Evolutionary conservation across 2,888 invertebrate genomes (phyloP).

Genomic region (Creontiades dilutus): DNA sequence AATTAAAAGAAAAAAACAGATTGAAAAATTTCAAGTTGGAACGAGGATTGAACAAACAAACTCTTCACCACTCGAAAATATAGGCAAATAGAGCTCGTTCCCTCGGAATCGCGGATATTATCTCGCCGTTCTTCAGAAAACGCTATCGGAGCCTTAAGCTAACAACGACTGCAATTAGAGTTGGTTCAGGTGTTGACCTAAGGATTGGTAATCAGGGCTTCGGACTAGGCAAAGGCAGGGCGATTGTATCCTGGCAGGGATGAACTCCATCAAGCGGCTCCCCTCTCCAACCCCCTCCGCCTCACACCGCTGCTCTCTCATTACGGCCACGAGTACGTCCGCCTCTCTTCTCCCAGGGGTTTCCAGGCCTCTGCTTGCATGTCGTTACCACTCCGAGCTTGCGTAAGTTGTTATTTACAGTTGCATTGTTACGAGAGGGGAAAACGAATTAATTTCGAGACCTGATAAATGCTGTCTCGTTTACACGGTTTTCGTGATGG

Average conservation of each 20-base stretch:
- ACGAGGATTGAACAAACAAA: not conserved
- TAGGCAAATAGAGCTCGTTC: not conserved
- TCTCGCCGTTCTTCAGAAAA: constrained; percentile 20
- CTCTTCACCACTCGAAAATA: not conserved
- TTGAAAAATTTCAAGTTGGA: not conserved
- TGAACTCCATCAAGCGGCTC: constrained; percentile 24
- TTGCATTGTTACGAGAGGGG: no score
- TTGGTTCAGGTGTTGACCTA: constrained; percentile 54
- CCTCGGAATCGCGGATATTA: not conserved
- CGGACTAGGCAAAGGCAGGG: constrained; percentile 1
- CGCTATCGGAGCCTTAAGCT: constrained; percentile 25
- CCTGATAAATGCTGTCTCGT: no score
- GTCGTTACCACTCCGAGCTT: not conserved
- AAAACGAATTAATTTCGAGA: not conserved
- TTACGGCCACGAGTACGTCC: constrained; percentile 30
- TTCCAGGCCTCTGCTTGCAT: not conserved
- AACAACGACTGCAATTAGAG: constrained; percentile 55
- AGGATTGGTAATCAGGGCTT: constrained; percentile 44
- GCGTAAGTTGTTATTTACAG: constrained; percentile 11
- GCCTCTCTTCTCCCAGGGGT: not conserved
- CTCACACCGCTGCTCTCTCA: constrained; percentile 5
- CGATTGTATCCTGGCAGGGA: constrained; percentile 32
- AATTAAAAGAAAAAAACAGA: not conserved
- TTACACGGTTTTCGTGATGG: no score
- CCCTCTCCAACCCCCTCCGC: no score